Percentiles rank a stretch among this genome's conserved stretches.
These are phyloP conservation scores for Oeneis ivallda DNA, from an alignment of 2,888 invertebrate genomes.

Conservation along the genomic window DNA sequence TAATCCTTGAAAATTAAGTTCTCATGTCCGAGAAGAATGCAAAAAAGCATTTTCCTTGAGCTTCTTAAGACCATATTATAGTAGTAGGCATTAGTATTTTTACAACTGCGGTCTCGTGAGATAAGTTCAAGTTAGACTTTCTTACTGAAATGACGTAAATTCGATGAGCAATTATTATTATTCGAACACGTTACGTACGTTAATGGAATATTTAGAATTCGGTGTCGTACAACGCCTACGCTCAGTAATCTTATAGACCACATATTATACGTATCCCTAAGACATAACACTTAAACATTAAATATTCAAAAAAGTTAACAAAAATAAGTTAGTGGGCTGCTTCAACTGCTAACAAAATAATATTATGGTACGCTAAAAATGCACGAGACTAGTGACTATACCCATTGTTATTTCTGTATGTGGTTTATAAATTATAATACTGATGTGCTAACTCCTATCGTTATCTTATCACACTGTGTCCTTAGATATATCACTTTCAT, in stretches of 20 bases:
- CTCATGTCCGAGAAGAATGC: no score
- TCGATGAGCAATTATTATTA: not conserved
- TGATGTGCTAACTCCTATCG: slow-evolving; percentile 54
- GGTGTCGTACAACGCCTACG: slow-evolving; percentile 45
- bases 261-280: slow-evolving; percentile 35
- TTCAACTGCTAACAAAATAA: slow-evolving; percentile 16
- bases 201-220: not conserved
- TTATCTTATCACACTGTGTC: slow-evolving; percentile 46
- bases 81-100: no score
- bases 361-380: slow-evolving; percentile 41
- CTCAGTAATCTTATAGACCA: slow-evolving; percentile 50
- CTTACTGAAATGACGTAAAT: no score
- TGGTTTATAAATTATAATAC: slow-evolving; percentile 65
- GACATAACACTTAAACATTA: slow-evolving; percentile 33
- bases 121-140: no score
- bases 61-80: no score
- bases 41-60: no score
- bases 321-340: slow-evolving; percentile 30
- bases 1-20: no score
- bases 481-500: slow-evolving; percentile 26
- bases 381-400: slow-evolving; percentile 50
- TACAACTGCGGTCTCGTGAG: no score
- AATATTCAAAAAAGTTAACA: slow-evolving; percentile 23
- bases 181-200: not conserved
- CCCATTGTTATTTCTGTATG: slow-evolving; percentile 45